Percentiles rank a stretch among this genome's conserved stretches.
phyloP scores from a whole-genome alignment of 2,888 invertebrate genomes.

The Ophion obscuratus region DNA sequence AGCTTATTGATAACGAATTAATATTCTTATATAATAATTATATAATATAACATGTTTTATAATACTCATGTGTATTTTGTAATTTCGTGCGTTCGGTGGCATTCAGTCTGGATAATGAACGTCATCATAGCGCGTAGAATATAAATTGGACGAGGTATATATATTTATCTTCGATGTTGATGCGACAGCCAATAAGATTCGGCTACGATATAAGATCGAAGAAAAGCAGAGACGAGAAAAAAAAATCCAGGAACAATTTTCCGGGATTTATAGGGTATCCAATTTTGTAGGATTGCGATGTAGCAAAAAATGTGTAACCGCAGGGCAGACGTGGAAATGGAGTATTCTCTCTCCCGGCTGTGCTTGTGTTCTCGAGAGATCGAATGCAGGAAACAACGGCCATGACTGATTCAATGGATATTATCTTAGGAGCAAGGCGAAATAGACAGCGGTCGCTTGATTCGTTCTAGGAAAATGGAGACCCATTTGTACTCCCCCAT shows the following conservation, averaged over 20 bases:
- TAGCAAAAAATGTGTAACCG: constrained; percentile 2
- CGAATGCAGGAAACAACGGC: background rate
- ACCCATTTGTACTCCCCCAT: background rate
- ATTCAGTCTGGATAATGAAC: background rate
- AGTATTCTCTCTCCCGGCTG: background rate
- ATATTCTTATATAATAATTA: too few relatives aligned
- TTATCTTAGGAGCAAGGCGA: constrained; percentile 17
- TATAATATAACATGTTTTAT: too few relatives aligned
- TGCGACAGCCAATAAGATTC: background rate
- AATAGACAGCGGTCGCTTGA: constrained; percentile 1
- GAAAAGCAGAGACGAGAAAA: constrained; percentile 2
- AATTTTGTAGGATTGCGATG: constrained; percentile 31
- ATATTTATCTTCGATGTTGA: background rate
- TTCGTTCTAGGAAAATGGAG: constrained; percentile 24
- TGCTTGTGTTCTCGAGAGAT: constrained; percentile 12
- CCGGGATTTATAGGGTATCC: constrained; percentile 13
- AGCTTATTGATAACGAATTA: too few relatives aligned
- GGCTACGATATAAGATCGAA: background rate
- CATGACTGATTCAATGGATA: constrained; percentile 23
- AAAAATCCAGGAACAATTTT: constrained; percentile 24
- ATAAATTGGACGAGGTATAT: background rate
- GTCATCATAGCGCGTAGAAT: background rate
- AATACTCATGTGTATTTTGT: background rate
- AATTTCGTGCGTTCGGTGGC: background rate
- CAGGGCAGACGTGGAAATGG: constrained; percentile 10